Base-by-base conservation (phyloP, 2,888 invertebrate genomes). In the Synergus umbraculus region DNA sequence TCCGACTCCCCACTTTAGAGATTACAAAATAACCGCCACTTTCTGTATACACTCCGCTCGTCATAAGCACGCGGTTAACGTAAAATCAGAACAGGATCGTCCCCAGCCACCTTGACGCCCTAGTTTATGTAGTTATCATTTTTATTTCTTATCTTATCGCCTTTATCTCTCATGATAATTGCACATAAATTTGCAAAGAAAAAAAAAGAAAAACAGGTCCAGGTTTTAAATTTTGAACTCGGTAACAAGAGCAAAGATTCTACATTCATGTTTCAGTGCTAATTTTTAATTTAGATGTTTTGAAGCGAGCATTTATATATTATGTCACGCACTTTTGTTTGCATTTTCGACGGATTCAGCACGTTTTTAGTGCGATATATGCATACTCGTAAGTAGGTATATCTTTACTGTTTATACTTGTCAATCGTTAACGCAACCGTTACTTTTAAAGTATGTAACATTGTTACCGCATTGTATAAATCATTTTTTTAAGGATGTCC, bases 1-100 rank as follows among this genome's bases (percentile, higher is more conserved):
- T 9, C 77, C 83, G 82, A 78, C 49, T 80, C 81, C 81, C 82
- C 79, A 79, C 83, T 22, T 29, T 63, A 63, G 78, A 81, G 58
- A 77, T 54, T 44, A 83, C 83, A 85, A 86, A 85, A 86, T 89
- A 91, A 91, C 91, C 90, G 90, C 89, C 90, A 88, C 89, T 90
- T 85, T 86, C 85, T 81, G 83, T 83, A 83, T 89, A 90, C 84
- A 86, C 85, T 89, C 80, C 49, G 79, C 88, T 89, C 90, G 78
- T 79, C 89, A 73, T 46, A 84, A 88, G 87, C 86, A 84, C 76
- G 81, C 66, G 77, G 15, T 65, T 65, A 15, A 65, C 65, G 77
- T 46, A 18, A 64, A 66, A 77, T 64, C 77, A 77, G 29, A 64
- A 64, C 63, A 64, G 37, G 37, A 37, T 41, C 73, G 73, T 12